Evolutionary conservation across 2,113 vertebrate species (phyloP), one percentile per base, ranked within the genome.

Genomic region (Nesogale talazaci): DNA sequence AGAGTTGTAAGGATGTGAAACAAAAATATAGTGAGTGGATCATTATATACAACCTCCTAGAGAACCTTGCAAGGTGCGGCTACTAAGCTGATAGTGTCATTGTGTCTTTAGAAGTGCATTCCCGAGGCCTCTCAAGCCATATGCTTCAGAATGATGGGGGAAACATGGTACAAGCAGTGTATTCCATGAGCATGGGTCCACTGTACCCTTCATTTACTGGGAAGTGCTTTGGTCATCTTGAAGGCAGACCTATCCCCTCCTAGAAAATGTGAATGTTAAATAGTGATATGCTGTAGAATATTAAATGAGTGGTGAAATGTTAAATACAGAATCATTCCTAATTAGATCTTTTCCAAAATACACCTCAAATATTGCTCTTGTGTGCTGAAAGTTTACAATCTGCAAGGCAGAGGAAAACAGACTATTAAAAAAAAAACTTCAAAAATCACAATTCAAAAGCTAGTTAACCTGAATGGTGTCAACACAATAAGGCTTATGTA

Each of bases 211-310:
- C 46, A 52, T 52, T 52, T 52, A 52, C 46, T 52, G 46, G 10
- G 46, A 52, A 52, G 25, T 19, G 65, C 10, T 90, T 40, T 40
- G 22, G n/a, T 76, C 31, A n/a, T 74, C 67, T 34, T 31, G 27
- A 88, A 11, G 12, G 27, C 61, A 78, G 42, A 52, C 9, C 46
- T 56, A 59, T 57, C 63, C n/a, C 65, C 23, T 85, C 57, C n/a
- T 85, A 63, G 38, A 16, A 83, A 76, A 83, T 65, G 27, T 34
- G 61, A 83, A 31, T 56, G 40, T 19, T 79, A 78, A 91, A 69
- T 86, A 78, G 16, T 79, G 74, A 70, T 57, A 86, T 14, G 9
- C 52, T 87, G 38, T 93, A 40, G 69, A 91, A 79, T 85, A 83
- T 75, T 92, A 77, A 70, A 86, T 83, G 15, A 83, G 34, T 65